phyloP scores from a whole-genome alignment of 1,140 invertebrate genomes.

The Drosophila azteca region DNA sequence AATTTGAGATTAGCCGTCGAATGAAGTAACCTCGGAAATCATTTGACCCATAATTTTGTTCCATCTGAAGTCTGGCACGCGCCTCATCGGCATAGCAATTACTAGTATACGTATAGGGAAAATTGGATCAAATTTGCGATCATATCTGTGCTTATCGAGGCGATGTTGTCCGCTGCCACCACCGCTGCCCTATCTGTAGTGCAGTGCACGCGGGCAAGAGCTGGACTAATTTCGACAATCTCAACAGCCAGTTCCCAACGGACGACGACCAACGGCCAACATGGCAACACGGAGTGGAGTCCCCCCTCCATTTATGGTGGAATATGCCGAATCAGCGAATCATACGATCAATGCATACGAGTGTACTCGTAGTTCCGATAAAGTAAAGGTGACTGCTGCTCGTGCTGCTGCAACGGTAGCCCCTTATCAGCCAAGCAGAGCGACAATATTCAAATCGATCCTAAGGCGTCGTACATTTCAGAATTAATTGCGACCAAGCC shows the following conservation, averaged over 20 bases:
- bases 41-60: conserved; percentile 14
- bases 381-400: conserved; percentile 35
- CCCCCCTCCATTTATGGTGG: not conserved
- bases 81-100: conserved; percentile 3
- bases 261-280: not conserved
- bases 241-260: conserved; percentile 23
- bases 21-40: not conserved
- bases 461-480: not conserved
- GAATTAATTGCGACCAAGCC: too few relatives aligned
- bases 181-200: not conserved
- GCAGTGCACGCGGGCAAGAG: conserved; percentile 32
- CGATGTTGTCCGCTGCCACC: not conserved
- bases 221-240: conserved; percentile 26
- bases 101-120: conserved; percentile 6
- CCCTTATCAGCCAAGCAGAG: conserved; percentile 21
- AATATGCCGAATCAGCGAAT: conserved; percentile 23
- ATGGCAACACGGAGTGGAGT: conserved; percentile 36
- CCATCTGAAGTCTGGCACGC: conserved; percentile 28
- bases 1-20: not conserved
- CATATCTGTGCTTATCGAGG: conserved; percentile 20
- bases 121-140: conserved; percentile 3
- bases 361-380: conserved; percentile 2
- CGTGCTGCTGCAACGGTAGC: conserved; percentile 12
- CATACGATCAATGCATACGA: conserved; percentile 33
- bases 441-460: conserved; percentile 28